A percentile compares a stretch with the other conserved stretches of the same genome.
phyloP scores from a whole-genome alignment of 2,113 vertebrate genomes.

The Tachysurus fulvidraco region DNA sequence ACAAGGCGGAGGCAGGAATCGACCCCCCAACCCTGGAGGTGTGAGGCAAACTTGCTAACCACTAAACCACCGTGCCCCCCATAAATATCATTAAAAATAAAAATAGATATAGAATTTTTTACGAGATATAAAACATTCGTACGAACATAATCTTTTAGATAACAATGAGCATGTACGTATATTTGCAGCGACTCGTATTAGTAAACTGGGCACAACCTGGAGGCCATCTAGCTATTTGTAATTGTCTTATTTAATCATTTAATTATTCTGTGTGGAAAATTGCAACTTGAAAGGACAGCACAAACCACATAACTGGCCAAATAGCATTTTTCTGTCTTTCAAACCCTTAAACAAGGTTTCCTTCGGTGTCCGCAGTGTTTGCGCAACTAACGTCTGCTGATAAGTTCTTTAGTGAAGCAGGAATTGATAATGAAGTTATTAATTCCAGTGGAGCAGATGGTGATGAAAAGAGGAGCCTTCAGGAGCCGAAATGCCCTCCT shows the following conservation, averaged over 20 bases:
- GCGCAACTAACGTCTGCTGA: conserved; percentile 33
- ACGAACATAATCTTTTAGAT: not conserved
- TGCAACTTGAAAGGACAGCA: not conserved
- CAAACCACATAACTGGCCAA: not conserved
- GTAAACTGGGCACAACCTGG: not conserved
- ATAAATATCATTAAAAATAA: not conserved
- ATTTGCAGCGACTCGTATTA: not conserved
- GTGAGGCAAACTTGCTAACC: too few relatives aligned
- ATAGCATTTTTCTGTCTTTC: not conserved
- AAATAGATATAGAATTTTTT: too few relatives aligned
- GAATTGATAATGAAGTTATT: conserved; percentile 58
- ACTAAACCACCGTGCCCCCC: too few relatives aligned
- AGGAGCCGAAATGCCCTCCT: conserved; percentile 49
- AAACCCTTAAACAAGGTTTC: conserved; percentile 22
- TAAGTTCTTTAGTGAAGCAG: conserved; percentile 35
- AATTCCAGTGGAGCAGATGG: conserved; percentile 62
- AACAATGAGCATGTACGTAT: not conserved
- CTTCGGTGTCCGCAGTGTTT: conserved; percentile 27
- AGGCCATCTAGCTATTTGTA: not conserved
- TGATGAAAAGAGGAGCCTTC: conserved; percentile 46
- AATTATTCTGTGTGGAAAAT: not conserved
- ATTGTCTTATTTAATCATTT: not conserved
- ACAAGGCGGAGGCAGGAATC: too few relatives aligned
- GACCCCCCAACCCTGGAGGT: too few relatives aligned
- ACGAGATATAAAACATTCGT: not conserved